Base-by-base conservation (phyloP, 1,140 invertebrate genomes). In the Zaprionus nigranus region DNA sequence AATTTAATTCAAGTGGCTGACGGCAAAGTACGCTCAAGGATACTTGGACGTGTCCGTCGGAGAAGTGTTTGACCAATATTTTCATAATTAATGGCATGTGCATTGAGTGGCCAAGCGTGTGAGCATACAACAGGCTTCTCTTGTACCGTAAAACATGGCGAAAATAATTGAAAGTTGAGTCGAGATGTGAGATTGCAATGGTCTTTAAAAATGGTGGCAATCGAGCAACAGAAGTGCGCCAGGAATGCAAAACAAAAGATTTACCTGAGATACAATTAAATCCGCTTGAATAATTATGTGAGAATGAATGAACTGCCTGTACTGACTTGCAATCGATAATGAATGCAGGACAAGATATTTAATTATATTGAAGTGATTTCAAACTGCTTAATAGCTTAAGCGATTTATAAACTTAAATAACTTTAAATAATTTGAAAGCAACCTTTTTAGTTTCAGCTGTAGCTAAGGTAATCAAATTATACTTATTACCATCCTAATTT, bases 31-130 rank as follows among this genome's bases (percentile, higher is more conserved):
- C 51, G 36, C 64, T 69, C 57, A 76, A 76, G 62, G 40, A 63
- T 59, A 53, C 72, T 75, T 58, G 22, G 17, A 28, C 34, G 24
- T 69, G 66, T 63, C 59, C 72, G 40, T 57, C 36, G 40, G 49
- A 62, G 54, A 85, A 84, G 78, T 85, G 82, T 85, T 85, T 78
- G 78, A 54, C 79, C 78, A 84, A 84, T 84, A 84, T 86, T 84
- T 84, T 84, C 82, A 84, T 84, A 84, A 84, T 84, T 84, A 84
- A 84, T 84, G 82, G 75, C 65, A 74, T 78, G 78, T 81, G 74
- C 58, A 78, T 58, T 61, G 82, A 85, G 82, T 85, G 81, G 53
- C 64, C 62, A 38, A 66, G 56, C 34, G 7, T n/a, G 26, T 13
- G 65, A 40, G 68, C 70, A 66, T 53, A 46, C 38, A 11, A 20